Conservation (phyloP, 2,888 invertebrate species). For the Chloroclystis v-ata region DNA sequence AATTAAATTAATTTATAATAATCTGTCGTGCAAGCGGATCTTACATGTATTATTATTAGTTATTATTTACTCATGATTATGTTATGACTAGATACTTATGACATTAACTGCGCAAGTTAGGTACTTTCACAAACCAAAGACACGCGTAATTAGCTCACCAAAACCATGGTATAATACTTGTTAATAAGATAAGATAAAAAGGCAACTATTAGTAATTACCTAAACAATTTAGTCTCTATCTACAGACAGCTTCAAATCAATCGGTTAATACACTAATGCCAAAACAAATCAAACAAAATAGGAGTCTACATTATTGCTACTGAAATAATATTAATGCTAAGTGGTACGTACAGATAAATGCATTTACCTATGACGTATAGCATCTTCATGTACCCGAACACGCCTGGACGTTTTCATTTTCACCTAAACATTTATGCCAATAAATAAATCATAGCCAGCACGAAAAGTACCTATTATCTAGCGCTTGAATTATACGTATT, state of each 20-base stretch:
- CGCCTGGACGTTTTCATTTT: conserved; percentile 77
- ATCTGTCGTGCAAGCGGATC: too few species aligned
- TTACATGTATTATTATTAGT: too few species aligned
- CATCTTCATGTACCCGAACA: conserved; percentile 76
- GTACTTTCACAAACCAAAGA: conserved; percentile 6
- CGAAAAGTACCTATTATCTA: neutral
- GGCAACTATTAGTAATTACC: conserved; percentile 6
- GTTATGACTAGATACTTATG: too few species aligned
- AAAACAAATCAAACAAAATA: conserved; percentile 24
- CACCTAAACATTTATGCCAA: conserved; percentile 77
- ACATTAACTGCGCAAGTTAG: neutral
- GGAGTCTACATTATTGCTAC: conserved; percentile 28
- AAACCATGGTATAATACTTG: conserved; percentile 1
- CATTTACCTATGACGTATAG: conserved; percentile 74
- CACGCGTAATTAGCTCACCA: conserved; percentile 1
- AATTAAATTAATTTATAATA: too few species aligned
- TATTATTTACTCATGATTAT: too few species aligned
- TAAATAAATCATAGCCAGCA: conserved; percentile 36
- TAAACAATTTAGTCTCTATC: conserved; percentile 10
- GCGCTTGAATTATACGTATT: neutral
- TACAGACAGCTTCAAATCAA: conserved; percentile 10
- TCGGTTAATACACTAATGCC: conserved; percentile 19
- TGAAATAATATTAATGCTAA: conserved; percentile 39
- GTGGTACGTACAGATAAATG: conserved; percentile 44
- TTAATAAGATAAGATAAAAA: conserved; percentile 1